Conservation (phyloP, 2,888 invertebrate species). For the Petrophora chlorosata region DNA sequence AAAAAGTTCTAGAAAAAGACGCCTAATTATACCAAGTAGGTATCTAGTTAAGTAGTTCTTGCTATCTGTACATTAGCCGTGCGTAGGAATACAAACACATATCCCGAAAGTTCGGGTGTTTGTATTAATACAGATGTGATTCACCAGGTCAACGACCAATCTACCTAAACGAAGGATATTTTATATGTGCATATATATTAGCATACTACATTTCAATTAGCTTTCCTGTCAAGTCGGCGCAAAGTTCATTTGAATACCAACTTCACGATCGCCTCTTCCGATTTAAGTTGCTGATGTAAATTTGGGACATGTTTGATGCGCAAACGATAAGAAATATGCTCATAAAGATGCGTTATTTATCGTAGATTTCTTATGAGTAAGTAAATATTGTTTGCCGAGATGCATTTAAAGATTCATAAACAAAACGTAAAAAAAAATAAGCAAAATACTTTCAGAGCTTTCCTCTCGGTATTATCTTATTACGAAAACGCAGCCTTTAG, state of each 20-base stretch:
- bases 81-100: not conserved
- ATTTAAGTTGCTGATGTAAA: constrained; percentile 25
- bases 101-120: constrained; percentile 10
- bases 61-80: not conserved
- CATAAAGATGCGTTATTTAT: constrained; percentile 3
- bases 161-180: constrained; percentile 38
- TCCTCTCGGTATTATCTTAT: too few species aligned
- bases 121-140: constrained; percentile 4
- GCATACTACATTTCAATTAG: constrained; percentile 75
- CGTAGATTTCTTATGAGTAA: too few species aligned
- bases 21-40: too few species aligned
- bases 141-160: constrained; percentile 46
- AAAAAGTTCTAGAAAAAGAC: too few species aligned
- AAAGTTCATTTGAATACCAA: constrained; percentile 70
- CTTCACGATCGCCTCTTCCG: constrained; percentile 58
- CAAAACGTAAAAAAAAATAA: too few species aligned
- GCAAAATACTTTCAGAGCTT: too few species aligned
- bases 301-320: not conserved
- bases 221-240: constrained; percentile 62
- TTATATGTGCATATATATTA: constrained; percentile 57
- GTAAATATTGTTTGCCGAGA: too few species aligned
- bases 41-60: too few species aligned
- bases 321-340: not conserved
- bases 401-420: too few species aligned
- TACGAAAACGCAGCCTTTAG: too few species aligned